Evolutionary conservation across 2,888 invertebrate species (phyloP).

Genomic region (Panzeria rudis): DNA sequence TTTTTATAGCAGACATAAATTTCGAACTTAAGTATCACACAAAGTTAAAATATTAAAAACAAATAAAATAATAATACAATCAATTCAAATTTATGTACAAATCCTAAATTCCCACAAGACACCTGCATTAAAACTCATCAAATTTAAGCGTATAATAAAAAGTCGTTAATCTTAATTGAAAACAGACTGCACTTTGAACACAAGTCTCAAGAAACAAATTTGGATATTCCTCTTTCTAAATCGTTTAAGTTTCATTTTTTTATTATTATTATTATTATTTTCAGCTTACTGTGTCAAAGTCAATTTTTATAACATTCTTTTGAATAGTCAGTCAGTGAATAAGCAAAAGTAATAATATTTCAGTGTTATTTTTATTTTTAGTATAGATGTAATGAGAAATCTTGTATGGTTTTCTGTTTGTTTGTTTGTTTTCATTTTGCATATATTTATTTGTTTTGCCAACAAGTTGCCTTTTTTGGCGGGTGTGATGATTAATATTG

Average conservation of each 20-base stretch:
- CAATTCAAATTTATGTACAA: conserved; percentile 3
- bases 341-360: not conserved
- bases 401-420: not conserved
- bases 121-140: conserved; percentile 4
- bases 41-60: not conserved
- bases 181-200: conserved; percentile 5
- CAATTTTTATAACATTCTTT: conserved; percentile 73
- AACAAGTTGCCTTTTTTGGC: conserved; percentile 54
- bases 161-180: conserved; percentile 9
- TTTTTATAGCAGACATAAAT: not conserved
- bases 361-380: conserved; percentile 14
- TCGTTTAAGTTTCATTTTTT: not conserved
- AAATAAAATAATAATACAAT: not conserved
- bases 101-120: conserved; percentile 13
- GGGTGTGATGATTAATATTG: conserved; percentile 38
- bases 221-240: conserved; percentile 27
- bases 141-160: not conserved
- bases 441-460: conserved; percentile 25
- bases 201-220: not conserved
- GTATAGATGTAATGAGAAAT: conserved; percentile 7
- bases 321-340: not conserved
- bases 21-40: not conserved
- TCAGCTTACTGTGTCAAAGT: conserved; percentile 74
- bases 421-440: conserved; percentile 14
- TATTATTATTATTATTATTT: conserved; percentile 2